Conservation (phyloP, 2,113 vertebrate species). For the Aphelocoma coerulescens region DNA sequence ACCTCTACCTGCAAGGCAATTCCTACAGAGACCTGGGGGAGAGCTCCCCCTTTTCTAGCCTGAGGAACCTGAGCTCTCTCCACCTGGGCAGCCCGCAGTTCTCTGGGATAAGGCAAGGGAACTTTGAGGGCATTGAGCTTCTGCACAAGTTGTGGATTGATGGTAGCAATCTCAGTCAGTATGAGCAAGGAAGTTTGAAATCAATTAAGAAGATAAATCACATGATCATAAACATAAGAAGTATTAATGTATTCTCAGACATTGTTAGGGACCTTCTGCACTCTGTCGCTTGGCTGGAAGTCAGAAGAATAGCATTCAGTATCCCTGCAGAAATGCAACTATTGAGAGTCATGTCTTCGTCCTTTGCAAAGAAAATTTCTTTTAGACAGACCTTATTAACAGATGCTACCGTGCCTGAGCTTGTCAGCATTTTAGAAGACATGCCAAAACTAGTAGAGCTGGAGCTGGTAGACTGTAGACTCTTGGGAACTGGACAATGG, state of each 20-base stretch:
- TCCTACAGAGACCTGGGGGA: conserved; percentile 70
- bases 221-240: too few species aligned
- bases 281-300: too few species aligned
- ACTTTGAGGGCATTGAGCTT: conserved; percentile 72
- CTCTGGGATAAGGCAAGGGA: conserved; percentile 26
- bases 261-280: too few species aligned
- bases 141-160: conserved; percentile 67
- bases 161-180: too few species aligned
- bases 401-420: conserved; percentile 2
- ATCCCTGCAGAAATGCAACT: neutral
- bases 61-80: conserved; percentile 68
- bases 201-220: too few species aligned
- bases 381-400: conserved; percentile 58
- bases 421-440: neutral
- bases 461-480: conserved; percentile 51
- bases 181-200: too few species aligned
- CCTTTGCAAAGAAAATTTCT: conserved; percentile 24
- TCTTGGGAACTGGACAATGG: conserved; percentile 66
- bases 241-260: too few species aligned
- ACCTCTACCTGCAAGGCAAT: conserved; percentile 76
- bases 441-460: conserved; percentile 31
- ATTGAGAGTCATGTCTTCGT: neutral
- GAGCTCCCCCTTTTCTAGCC: conserved; percentile 65
- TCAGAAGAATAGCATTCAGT: neutral
- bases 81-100: conserved; percentile 67